Percentiles rank a stretch among this genome's conserved stretches.
These are phyloP conservation scores for Mesoclemmys tuberculata DNA, from an alignment of 2,113 vertebrate species.

Conservation along the genomic window DNA sequence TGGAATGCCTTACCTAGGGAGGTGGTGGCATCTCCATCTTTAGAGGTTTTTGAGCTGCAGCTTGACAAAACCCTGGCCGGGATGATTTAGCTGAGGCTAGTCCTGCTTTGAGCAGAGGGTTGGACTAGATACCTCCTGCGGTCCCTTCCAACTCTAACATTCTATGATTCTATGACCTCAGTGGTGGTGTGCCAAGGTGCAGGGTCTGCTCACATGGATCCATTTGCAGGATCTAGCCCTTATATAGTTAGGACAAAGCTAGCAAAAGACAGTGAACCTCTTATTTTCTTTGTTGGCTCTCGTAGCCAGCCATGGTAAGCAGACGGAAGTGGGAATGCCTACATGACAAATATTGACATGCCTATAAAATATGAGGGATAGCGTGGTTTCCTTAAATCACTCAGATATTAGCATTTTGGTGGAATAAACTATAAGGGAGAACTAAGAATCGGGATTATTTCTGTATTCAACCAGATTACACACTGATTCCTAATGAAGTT, in stretches of 20 bases:
- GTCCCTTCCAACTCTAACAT: no score
- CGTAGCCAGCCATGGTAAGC: neutral
- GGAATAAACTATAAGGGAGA: neutral
- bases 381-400: neutral
- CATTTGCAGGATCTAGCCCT: neutral
- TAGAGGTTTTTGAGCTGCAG: no score
- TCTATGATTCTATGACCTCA: no score
- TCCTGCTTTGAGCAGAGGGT: no score
- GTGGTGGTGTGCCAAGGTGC: neutral
- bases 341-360: neutral
- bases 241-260: neutral
- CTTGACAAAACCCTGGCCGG: no score
- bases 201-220: neutral
- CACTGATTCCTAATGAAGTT: neutral
- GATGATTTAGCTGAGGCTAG: no score
- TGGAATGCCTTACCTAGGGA: no score
- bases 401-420: neutral
- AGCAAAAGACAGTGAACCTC: neutral
- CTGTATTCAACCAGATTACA: neutral
- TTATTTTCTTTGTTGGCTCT: neutral
- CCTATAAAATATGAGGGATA: neutral
- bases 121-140: no score
- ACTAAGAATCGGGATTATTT: neutral
- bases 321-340: neutral
- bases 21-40: no score